These are phyloP conservation scores for Vidua macroura DNA, from an alignment of 2,113 vertebrate genomes.

Conservation along the genomic window DNA sequence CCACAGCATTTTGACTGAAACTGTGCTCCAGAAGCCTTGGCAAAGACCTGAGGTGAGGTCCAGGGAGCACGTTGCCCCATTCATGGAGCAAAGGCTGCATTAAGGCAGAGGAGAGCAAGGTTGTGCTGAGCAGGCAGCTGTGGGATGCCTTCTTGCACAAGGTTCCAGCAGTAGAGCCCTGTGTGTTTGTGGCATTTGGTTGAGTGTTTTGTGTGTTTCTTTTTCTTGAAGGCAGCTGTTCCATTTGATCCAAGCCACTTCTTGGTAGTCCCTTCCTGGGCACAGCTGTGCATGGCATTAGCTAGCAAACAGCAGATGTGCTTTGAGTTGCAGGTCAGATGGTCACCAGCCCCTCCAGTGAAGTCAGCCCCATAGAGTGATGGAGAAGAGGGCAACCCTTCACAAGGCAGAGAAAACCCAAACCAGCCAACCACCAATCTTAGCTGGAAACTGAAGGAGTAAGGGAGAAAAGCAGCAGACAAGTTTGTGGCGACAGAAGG, in stretches of 20 bases:
- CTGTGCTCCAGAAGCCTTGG: not conserved
- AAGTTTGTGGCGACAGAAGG: not conserved
- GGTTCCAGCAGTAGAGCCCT: not conserved
- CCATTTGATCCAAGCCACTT: not conserved
- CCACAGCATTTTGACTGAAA: not conserved
- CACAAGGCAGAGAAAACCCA: not conserved
- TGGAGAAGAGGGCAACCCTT: not conserved
- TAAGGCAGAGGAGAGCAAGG: not conserved
- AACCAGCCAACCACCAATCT: not conserved
- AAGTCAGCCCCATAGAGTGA: not conserved
- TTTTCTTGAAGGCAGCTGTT: not conserved
- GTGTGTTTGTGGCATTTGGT: not conserved
- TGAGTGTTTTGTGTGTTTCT: not conserved
- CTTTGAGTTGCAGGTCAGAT: not conserved
- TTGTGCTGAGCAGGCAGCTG: not conserved
- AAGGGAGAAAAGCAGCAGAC: not conserved
- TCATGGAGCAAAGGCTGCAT: rapidly evolving
- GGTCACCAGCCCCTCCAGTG: not conserved
- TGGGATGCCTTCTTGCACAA: not conserved
- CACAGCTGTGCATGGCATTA: not conserved
- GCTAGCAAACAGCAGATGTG: not conserved
- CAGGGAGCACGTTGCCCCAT: rapidly evolving
- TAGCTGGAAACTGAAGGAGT: not conserved
- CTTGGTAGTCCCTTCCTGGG: not conserved
- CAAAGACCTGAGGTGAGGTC: not conserved